Evolutionary conservation across 2,797 vertebrate species (phyloP), one percentile per base, ranked within the genome.

Genomic region (Sebastes oblongus): DNA sequence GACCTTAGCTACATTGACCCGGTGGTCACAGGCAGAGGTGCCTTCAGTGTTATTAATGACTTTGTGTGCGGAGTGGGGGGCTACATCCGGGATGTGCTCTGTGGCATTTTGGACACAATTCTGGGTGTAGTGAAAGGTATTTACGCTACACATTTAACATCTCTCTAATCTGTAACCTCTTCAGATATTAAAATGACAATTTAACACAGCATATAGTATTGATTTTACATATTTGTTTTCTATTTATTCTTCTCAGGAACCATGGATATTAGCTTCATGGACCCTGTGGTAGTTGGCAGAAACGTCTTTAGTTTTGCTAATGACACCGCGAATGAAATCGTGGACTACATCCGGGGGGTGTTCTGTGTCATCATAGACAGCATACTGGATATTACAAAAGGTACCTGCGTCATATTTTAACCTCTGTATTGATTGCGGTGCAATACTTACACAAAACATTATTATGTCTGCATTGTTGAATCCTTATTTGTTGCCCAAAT

Each of bases 1-100:
- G 90, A 94, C 80, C 65, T 94, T 20, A 91, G 88, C 82, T 78
- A 82, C 77, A 30, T 91, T 54, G 92, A 95, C 81, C 94, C 94
- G 24, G 94, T 94, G 77, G 76, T 87, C 20, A 72, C 89, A 75
- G 92, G 93, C 78, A 80, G 94, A 85, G 10, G 50, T 52, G 60
- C 77, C 78, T 92, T 94, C 73, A 61, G 7, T 69, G 59, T 34
- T 64, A 74, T 75, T 59, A 91, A 92, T 76, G 84, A 92, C n/a
- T 74, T 91, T 5, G 42, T 84, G 14, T 72, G 78, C 85, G 88
- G 69, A 52, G 77, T 88, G 46, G 74, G 13, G 66, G 71, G 69
- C 78, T 78, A 81, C 86, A 86, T 94, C 76, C 90, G 82, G 85
- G 62, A 55, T 81, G 75, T 75, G 64, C 73, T 94, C 55, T 91